phyloP scores from a whole-genome alignment of 2,888 invertebrate species.

The Oligia fasciuncula region DNA sequence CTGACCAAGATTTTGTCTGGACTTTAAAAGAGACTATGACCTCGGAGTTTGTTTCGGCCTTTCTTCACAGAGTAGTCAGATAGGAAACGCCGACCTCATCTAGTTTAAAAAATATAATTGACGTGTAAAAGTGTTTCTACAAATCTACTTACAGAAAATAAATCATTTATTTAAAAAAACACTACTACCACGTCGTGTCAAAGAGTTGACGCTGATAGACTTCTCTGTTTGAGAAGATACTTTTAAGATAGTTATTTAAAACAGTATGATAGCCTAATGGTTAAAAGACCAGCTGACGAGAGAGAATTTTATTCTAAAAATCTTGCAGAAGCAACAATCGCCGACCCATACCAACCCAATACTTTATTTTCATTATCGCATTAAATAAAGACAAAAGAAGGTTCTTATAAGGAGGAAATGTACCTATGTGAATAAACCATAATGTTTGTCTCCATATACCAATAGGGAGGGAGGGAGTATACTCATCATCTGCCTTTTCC shows the following conservation, averaged over 20 bases:
- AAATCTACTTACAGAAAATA: too few species aligned
- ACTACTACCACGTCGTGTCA: not conserved
- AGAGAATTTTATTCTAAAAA: too few species aligned
- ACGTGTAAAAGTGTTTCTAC: too few species aligned
- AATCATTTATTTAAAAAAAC: not conserved
- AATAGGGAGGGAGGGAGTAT: too few species aligned
- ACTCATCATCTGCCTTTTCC: too few species aligned
- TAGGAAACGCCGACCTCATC: too few species aligned
- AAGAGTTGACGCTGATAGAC: not conserved
- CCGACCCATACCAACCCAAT: not conserved
- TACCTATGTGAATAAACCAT: not conserved
- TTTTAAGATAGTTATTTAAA: not conserved
- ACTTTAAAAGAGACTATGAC: too few species aligned
- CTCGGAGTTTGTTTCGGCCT: too few species aligned
- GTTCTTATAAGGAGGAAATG: not conserved
- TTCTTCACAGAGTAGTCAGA: too few species aligned
- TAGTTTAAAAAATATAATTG: too few species aligned
- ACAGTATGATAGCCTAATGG: not conserved
- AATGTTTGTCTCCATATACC: not conserved
- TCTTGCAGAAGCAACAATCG: not conserved
- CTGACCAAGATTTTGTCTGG: too few species aligned
- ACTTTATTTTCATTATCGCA: too few species aligned
- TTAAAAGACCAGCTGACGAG: not conserved
- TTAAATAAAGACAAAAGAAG: not conserved
- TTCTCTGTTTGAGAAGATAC: not conserved